These are phyloP conservation scores for Ostrea edulis DNA, from an alignment of 1,140 invertebrate genomes.

Conservation along the genomic window DNA sequence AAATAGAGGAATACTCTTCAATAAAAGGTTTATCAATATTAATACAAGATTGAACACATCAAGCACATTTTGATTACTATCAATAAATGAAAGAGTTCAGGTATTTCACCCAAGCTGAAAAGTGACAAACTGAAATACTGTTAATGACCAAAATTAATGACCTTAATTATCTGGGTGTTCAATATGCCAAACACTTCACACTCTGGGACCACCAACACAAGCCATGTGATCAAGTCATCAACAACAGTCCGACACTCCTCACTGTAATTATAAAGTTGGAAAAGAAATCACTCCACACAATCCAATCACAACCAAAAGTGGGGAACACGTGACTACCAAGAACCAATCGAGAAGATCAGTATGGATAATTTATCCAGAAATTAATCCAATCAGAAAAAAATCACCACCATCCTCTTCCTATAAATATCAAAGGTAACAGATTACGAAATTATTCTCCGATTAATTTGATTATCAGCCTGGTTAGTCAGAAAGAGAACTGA, in stretches of 20 bases:
- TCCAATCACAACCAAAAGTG: not conserved
- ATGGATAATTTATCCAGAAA: not conserved
- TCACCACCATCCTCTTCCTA: not conserved
- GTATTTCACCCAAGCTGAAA: too few species aligned
- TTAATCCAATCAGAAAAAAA: slow-evolving; percentile 24
- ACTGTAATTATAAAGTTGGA: not conserved
- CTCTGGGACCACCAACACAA: not conserved
- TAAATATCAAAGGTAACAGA: slow-evolving; percentile 15
- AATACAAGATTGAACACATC: too few species aligned
- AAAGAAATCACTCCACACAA: not conserved
- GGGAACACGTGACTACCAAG: not conserved
- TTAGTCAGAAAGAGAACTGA: not conserved
- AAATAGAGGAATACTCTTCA: too few species aligned
- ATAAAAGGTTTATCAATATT: too few species aligned
- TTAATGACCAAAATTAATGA: not conserved
- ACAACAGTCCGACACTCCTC: not conserved
- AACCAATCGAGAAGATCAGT: not conserved
- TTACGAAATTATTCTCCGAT: not conserved
- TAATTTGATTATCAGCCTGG: not conserved
- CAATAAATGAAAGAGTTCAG: too few species aligned
- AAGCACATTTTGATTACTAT: too few species aligned
- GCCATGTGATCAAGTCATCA: slow-evolving; percentile 28
- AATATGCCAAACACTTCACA: not conserved
- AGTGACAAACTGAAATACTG: too few species aligned
- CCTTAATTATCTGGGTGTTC: not conserved